phyloP scores from a whole-genome alignment of 2,113 vertebrate genomes.

The Corynorhinus townsendii region DNA sequence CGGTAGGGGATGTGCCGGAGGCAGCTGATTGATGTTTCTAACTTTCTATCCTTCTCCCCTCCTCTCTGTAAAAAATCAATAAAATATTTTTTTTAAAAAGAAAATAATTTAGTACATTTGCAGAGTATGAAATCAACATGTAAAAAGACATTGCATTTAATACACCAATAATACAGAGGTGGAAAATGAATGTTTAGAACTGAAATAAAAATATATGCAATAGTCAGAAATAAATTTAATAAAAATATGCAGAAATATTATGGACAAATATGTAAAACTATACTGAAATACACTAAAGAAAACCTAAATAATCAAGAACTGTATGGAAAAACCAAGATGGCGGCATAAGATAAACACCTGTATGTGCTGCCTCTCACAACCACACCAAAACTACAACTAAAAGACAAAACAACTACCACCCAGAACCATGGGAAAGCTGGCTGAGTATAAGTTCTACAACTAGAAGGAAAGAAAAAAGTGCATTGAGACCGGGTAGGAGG shows the following conservation, averaged over 20 bases:
- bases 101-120: not conserved
- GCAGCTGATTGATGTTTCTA: too few relatives aligned
- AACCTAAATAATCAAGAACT: not conserved
- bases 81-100: not conserved
- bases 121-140: not conserved
- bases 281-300: constrained; percentile 15
- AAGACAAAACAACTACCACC: too few relatives aligned
- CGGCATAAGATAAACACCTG: too few relatives aligned
- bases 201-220: constrained; percentile 1
- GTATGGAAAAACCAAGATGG: not conserved
- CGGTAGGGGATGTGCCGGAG: too few relatives aligned
- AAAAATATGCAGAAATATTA: not conserved
- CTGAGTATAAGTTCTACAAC: too few relatives aligned
- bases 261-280: constrained; percentile 5
- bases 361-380: too few relatives aligned
- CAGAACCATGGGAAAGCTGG: too few relatives aligned
- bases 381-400: too few relatives aligned
- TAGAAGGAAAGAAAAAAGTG: too few relatives aligned
- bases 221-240: constrained; percentile 1
- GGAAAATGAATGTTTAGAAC: not conserved
- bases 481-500: too few relatives aligned
- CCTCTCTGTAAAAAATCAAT: too few relatives aligned
- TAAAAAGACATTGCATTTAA: constrained; percentile 2
- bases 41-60: too few relatives aligned
- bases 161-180: not conserved